Evolutionary conservation across 2,797 vertebrate species (phyloP).

Genomic region (Catharus ustulatus): DNA sequence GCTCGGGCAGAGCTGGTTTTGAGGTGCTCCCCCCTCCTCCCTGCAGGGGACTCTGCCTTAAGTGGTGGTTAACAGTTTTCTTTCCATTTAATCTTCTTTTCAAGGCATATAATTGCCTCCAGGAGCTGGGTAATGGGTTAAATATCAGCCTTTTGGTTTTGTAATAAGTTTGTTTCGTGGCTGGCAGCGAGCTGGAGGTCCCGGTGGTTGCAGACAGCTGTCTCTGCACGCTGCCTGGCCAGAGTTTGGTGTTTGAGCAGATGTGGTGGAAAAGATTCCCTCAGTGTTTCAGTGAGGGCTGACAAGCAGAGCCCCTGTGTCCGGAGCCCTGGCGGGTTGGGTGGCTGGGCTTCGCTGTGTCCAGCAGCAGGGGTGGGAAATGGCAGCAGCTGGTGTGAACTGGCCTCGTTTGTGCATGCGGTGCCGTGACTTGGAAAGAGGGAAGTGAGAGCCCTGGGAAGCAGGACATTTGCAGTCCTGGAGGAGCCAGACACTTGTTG

Average conservation of each 20-base stretch:
- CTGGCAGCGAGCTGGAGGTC: neutral
- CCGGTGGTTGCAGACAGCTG: neutral
- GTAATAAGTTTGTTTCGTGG: neutral
- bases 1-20: neutral
- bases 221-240: neutral
- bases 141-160: constrained; percentile 29
- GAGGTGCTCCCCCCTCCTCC: accelerated
- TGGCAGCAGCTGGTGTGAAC: neutral
- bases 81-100: neutral
- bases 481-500: neutral
- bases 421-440: neutral
- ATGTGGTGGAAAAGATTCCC: neutral
- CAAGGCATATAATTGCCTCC: neutral
- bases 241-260: neutral
- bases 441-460: neutral
- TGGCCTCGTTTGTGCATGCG: neutral
- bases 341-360: neutral
- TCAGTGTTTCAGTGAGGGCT: neutral
- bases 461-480: neutral
- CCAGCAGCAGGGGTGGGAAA: neutral
- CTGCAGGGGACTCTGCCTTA: neutral
- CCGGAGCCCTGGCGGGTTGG: accelerated
- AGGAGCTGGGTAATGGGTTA: constrained; percentile 23
- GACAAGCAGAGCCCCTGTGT: accelerated
- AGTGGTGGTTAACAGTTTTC: neutral